A percentile compares a stretch with the other conserved stretches of the same genome.
Conservation (phyloP, 2,888 invertebrate genomes). For the Nemoura dubitans region DNA sequence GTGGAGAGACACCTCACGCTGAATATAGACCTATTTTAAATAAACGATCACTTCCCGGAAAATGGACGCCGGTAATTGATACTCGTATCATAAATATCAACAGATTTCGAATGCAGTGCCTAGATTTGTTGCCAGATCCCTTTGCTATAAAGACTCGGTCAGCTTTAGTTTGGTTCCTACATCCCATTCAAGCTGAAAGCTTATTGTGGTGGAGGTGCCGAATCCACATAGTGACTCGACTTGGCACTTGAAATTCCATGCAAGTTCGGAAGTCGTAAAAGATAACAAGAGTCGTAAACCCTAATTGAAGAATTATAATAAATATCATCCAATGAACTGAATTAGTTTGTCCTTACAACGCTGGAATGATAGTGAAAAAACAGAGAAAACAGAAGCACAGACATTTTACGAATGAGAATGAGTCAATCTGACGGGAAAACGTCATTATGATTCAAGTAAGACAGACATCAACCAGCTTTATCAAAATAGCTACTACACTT, state of each 20-base stretch:
- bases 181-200: neutral
- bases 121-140: too few relatives aligned
- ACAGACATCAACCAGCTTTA: neutral
- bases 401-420: neutral
- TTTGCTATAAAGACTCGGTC: too few relatives aligned
- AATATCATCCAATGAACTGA: neutral
- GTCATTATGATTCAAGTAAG: neutral
- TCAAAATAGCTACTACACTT: neutral
- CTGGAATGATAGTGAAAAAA: neutral
- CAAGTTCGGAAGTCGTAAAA: slow-evolving; percentile 12
- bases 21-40: neutral
- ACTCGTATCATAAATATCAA: too few relatives aligned
- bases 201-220: neutral
- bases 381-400: neutral
- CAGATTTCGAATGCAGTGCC: too few relatives aligned
- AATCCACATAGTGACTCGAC: neutral
- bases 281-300: neutral
- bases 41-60: neutral
- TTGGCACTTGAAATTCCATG: neutral
- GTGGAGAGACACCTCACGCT: neutral
- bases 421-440: neutral
- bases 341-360: neutral
- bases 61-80: neutral
- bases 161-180: too few relatives aligned
- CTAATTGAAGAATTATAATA: neutral